Conservation (phyloP, 2,113 vertebrate species). For the Strigops habroptila region DNA sequence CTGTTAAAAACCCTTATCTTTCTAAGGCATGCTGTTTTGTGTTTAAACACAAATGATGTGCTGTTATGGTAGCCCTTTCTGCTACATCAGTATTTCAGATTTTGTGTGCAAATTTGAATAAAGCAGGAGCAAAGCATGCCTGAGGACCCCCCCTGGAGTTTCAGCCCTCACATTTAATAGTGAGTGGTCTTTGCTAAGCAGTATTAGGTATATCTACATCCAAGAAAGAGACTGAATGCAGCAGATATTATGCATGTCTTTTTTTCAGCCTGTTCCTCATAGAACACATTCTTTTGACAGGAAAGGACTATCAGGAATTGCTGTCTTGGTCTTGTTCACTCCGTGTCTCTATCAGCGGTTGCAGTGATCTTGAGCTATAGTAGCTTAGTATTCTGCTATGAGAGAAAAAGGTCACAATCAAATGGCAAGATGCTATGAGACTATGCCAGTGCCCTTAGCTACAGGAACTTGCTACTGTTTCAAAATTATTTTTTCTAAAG, state of each 20-base stretch:
- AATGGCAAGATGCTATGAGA: not conserved
- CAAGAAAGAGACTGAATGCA: not conserved
- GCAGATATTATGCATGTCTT: not conserved
- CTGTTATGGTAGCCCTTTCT: not conserved
- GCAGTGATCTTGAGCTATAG: not conserved
- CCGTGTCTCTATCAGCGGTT: not conserved
- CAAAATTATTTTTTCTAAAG: not conserved
- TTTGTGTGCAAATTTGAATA: not conserved
- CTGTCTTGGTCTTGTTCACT: not conserved
- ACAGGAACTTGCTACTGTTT: not conserved
- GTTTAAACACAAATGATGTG: not conserved
- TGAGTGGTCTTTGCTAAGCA: not conserved
- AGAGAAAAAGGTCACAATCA: not conserved
- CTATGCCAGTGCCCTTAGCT: not conserved
- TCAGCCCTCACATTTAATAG: not conserved
- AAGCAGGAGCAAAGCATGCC: not conserved
- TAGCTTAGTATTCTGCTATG: not conserved
- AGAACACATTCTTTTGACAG: not conserved
- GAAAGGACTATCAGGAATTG: not conserved
- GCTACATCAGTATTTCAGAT: not conserved
- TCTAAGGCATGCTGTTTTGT: not conserved
- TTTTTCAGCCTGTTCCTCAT: not conserved
- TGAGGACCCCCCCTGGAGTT: not conserved
- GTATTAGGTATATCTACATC: not conserved
- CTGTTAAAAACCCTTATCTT: not conserved